A percentile compares a stretch with the other conserved stretches of the same genome.
Conservation (phyloP, 2,888 invertebrate species). For the Drosophila fungiperda region DNA sequence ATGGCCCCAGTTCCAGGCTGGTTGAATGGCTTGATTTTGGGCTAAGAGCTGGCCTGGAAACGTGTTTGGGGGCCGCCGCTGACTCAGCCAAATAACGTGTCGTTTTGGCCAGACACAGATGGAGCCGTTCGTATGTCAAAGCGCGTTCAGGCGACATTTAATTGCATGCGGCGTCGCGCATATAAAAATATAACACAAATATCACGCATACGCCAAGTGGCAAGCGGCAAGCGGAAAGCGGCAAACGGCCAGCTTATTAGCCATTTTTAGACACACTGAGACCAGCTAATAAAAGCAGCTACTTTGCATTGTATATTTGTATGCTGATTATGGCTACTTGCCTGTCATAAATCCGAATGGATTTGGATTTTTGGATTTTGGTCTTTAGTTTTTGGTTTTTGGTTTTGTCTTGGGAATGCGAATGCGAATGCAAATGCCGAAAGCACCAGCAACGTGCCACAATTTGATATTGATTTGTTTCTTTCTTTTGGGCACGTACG, state of each 20-base stretch:
- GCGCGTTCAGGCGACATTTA: constrained; percentile 54
- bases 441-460: constrained; percentile 7
- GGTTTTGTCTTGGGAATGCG: neutral
- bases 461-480: constrained; percentile 20
- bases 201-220: constrained; percentile 68
- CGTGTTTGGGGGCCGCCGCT: constrained; percentile 67
- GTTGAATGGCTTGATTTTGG: constrained; percentile 25
- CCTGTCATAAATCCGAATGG: constrained; percentile 9
- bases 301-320: constrained; percentile 26
- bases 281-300: neutral
- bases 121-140: constrained; percentile 33
- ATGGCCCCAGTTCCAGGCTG: constrained; percentile 56
- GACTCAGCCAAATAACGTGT: constrained; percentile 56
- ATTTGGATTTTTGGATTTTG: neutral
- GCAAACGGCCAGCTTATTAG: constrained; percentile 46
- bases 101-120: constrained; percentile 10
- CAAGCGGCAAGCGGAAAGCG: constrained; percentile 59
- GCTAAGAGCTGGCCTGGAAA: constrained; percentile 63
- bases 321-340: constrained; percentile 35
- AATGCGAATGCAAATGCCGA: neutral
- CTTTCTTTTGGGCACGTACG: constrained; percentile 39
- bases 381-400: neutral
- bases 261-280: constrained; percentile 24
- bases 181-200: constrained; percentile 35
- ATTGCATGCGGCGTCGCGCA: constrained; percentile 38